Evolutionary conservation across 2,797 vertebrate genomes (phyloP), one percentile per base, ranked within the genome.

Genomic region (Dendrocincla tyrannina): DNA sequence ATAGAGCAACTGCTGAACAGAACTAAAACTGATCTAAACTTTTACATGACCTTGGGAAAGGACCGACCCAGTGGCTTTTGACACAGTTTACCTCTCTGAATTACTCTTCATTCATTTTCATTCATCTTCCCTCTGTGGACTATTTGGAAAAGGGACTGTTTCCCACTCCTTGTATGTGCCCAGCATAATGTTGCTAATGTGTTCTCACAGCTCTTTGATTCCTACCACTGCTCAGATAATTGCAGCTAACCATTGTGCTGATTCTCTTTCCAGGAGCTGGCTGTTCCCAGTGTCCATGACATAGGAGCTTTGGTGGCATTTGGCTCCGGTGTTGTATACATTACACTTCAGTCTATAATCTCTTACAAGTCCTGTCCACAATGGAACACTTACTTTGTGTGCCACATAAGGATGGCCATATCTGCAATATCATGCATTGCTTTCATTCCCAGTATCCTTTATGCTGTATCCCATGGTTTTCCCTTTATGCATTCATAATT

Each of bases 401-500:
- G 97, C 72, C 88, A 95, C 17, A 42, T 95, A 10, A 98, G 99
- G 37, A 88, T 97, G 63, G 17, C 59, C 32, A 97, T 99, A 79
- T 95, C 98, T 47, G 2, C 62, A 8, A 22, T 99, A 28, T 98
- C 98, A 33, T 63, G 88, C 1, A 16, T 98, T 77, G 98, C 98
- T 6, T 92, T 98, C 15, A 22, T 99, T 75, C 98, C 98, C 88
- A 99, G 99, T 99, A 99, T 99, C 99, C 99, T 99, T 99, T 98
- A 25, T 9, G 9, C 5, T 49, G 22, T 46, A 49, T 88, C 27
- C 17, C 63, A 66, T 0, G 1, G 25, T 63, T 75, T 64, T 91
- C 24, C 27, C 39, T 83, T 89, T 62, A 56, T 24, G 32, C 0
- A 0, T 28, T 56, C 58, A 28, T 35, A 30, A 30, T 62, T 69